Percentiles rank a stretch among this genome's conserved stretches.
Evolutionary conservation across 2,797 vertebrate genomes (phyloP).

Genomic region (Crypturellus tataupa): DNA sequence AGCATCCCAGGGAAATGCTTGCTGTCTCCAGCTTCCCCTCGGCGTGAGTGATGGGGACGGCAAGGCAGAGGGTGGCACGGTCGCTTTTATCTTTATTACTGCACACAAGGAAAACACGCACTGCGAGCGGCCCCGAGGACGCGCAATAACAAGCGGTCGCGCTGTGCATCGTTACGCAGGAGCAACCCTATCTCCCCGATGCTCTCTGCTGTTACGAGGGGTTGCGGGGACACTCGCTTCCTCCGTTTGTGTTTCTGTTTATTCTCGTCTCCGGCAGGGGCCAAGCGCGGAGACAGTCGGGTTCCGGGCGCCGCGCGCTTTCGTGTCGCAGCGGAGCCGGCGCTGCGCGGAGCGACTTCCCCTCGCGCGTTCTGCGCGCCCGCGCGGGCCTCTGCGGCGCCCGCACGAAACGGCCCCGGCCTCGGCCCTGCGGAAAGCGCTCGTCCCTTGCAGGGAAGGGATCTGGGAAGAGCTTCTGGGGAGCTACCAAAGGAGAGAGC

Average conservation of each 20-base stretch:
- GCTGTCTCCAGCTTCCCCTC: background rate
- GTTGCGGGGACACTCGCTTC: background rate
- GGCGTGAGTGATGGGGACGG: background rate
- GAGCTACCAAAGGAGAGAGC: background rate
- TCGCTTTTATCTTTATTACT: background rate
- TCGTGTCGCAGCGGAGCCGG: background rate
- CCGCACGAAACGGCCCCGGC: accelerated
- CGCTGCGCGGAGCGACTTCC: background rate
- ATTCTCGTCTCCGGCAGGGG: background rate
- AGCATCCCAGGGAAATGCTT: background rate
- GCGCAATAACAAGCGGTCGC: accelerated
- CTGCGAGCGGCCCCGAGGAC: accelerated
- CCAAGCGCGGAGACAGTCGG: background rate
- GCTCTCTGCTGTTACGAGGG: background rate
- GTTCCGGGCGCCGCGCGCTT: background rate
- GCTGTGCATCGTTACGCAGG: background rate
- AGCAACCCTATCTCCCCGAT: accelerated
- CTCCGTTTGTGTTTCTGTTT: constrained; percentile 27
- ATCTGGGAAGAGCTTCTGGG: background rate
- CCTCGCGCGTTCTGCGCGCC: accelerated
- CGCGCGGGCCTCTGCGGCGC: background rate
- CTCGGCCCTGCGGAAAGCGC: background rate
- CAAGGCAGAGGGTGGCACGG: background rate
- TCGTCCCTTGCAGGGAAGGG: background rate
- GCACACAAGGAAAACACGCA: accelerated